Conservation (phyloP, 2,797 vertebrate species). For the Pelodytes ibericus region DNA sequence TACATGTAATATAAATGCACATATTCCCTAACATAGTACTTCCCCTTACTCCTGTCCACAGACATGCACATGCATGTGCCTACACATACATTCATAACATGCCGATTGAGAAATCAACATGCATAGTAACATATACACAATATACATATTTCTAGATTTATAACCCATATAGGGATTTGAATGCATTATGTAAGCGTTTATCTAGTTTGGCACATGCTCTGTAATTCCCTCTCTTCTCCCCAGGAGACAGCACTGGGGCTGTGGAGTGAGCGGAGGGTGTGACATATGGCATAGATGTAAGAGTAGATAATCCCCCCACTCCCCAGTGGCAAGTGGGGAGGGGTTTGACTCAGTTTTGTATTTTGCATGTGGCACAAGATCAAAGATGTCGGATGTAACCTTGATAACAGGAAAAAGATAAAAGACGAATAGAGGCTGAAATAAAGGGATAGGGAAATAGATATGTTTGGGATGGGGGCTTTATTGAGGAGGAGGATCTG, state of each 20-base stretch:
- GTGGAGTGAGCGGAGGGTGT: constrained; percentile 8
- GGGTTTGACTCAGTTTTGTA: constrained; percentile 8
- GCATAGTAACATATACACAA: not conserved
- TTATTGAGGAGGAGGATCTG: too few species aligned
- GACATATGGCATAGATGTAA: constrained; percentile 44
- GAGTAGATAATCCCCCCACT: constrained; percentile 31
- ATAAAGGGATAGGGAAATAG: not conserved
- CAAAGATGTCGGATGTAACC: constrained; percentile 21
- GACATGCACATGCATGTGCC: not conserved
- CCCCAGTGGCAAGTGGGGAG: not conserved
- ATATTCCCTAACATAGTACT: not conserved
- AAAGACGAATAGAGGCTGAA: not conserved
- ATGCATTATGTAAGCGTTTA: constrained; percentile 39
- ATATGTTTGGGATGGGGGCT: too few species aligned
- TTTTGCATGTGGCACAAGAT: constrained; percentile 38
- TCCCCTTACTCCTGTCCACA: not conserved
- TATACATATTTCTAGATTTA: too few species aligned
- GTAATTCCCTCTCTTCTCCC: not conserved
- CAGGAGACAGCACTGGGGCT: constrained; percentile 13
- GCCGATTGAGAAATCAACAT: too few species aligned
- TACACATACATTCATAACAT: too few species aligned
- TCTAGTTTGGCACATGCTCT: constrained; percentile 13
- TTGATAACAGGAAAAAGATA: not conserved
- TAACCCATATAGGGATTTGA: constrained; percentile 28
- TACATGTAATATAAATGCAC: not conserved